Conservation (phyloP, 1,140 invertebrate species). For the Zaprionus inermis region DNA sequence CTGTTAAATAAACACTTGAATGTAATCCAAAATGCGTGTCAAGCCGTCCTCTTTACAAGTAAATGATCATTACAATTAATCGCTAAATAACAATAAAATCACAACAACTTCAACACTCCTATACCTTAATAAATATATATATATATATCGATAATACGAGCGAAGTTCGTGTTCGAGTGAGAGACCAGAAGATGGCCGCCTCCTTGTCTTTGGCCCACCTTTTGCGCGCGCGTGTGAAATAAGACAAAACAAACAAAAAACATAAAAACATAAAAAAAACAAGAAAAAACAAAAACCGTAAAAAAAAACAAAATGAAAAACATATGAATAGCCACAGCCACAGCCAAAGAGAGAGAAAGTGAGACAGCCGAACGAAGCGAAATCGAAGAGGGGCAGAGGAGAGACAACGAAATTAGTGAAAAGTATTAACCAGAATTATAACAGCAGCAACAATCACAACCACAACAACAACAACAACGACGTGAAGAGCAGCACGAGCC, state of each 20-base stretch:
- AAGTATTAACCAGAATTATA: constrained; percentile 44
- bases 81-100: constrained; percentile 42
- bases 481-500: constrained; percentile 30
- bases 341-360: neutral
- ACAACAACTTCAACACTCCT: constrained; percentile 18
- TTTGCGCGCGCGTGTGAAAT: constrained; percentile 70
- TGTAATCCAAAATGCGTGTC: constrained; percentile 72
- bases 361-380: neutral
- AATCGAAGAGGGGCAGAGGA: neutral
- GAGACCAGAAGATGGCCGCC: constrained; percentile 50
- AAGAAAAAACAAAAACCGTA: neutral
- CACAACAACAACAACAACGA: constrained; percentile 27
- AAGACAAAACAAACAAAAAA: constrained; percentile 41
- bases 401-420: constrained; percentile 31
- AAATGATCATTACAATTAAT: constrained; percentile 54
- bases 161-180: constrained; percentile 42
- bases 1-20: constrained; percentile 52
- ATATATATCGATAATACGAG: constrained; percentile 6
- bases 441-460: constrained; percentile 39
- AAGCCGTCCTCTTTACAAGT: constrained; percentile 80
- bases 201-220: constrained; percentile 63
- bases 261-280: neutral
- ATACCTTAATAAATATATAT: constrained; percentile 30
- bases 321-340: constrained; percentile 12
- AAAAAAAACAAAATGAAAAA: constrained; percentile 16